Base-by-base conservation (phyloP, 2,888 invertebrate species). In the Rhingia rostrata region DNA sequence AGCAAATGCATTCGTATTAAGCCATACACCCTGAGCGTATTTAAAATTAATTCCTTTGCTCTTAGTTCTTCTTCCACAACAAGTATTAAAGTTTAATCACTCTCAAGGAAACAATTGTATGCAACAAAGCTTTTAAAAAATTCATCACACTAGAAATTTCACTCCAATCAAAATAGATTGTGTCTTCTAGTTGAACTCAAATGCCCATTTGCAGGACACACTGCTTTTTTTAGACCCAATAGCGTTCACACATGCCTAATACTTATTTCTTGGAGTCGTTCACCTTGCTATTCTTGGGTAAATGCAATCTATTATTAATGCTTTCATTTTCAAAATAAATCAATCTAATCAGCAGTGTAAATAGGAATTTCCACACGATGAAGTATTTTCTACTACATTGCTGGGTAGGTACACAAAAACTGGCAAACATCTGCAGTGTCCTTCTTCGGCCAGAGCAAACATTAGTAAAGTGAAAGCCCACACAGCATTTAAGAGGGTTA, bases 281-380 rank as follows among this genome's bases (percentile, higher is more conserved):
- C 54, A 54, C 7, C 37, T 43, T 4, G 14, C 10, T 41, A 32
- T 10, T 6, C 10, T 3, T 54, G 47, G 54, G 32, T 22, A 63
- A 54, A 54, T 63, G 32, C 9, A 56, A 73, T 73, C 37, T 56
- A 12, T 56, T 73, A 73, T 63, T 63, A 53, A 73, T 53, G 53
- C 9, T 54, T 56, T 56, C 32, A 54, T 47, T 64, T 64, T 56
- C 54, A 14, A 63, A 54, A 64, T 56, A 54, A 45, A 54, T 73
- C 32, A 45, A 45, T 47, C 47, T 54, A 56, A 63, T 64, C 54
- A 56, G 37, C 9, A 30, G 30, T 35, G 30, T 30, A 63, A 47
- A 54, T 45, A 37, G 7, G 7, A 54, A 45, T 6, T 43, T 14
- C 35, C 10, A 47, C 73, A 47, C 35, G 43, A 37, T 41, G 7